Percentiles rank a stretch among this genome's conserved stretches.
phyloP scores from a whole-genome alignment of 35 echinoderm and acorn worm species.

The Apostichopus japonicus region DNA sequence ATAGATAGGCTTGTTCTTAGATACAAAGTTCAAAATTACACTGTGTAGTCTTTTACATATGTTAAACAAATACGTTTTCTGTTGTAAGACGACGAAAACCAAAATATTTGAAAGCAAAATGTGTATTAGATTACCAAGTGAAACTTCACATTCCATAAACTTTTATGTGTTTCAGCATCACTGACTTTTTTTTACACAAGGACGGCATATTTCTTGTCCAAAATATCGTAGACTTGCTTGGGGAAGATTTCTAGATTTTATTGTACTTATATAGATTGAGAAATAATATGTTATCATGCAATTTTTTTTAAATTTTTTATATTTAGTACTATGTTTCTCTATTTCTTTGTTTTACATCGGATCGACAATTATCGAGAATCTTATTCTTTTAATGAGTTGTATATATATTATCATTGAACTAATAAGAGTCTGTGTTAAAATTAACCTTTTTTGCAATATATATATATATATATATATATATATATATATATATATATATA shows the following conservation, averaged over 20 bases:
- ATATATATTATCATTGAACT: conserved; percentile 11
- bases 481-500: too few species aligned
- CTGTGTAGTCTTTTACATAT: too few species aligned
- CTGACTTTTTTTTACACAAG: too few species aligned
- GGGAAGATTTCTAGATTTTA: neutral
- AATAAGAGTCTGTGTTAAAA: neutral
- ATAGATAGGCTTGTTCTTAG: too few species aligned
- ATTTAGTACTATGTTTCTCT: neutral
- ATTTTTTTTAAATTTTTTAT: neutral
- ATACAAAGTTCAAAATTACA: too few species aligned
- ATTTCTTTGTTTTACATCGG: neutral
- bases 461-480: too few species aligned
- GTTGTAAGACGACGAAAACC: too few species aligned
- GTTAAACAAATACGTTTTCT: too few species aligned
- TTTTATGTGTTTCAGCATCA: neutral
- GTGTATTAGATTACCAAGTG: neutral
- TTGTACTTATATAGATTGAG: neutral
- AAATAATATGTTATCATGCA: neutral
- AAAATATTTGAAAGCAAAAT: neutral
- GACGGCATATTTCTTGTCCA: too few species aligned
- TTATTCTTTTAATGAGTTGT: conserved; percentile 1
- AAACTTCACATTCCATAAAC: conserved; percentile 2
- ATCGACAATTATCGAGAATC: neutral
- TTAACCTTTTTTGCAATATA: conserved; percentile 6
- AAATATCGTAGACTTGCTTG: neutral